Percentiles rank a stretch among this genome's conserved stretches.
These are phyloP conservation scores for Asobara japonica DNA, from an alignment of 1,140 invertebrate genomes.

Conservation along the genomic window DNA sequence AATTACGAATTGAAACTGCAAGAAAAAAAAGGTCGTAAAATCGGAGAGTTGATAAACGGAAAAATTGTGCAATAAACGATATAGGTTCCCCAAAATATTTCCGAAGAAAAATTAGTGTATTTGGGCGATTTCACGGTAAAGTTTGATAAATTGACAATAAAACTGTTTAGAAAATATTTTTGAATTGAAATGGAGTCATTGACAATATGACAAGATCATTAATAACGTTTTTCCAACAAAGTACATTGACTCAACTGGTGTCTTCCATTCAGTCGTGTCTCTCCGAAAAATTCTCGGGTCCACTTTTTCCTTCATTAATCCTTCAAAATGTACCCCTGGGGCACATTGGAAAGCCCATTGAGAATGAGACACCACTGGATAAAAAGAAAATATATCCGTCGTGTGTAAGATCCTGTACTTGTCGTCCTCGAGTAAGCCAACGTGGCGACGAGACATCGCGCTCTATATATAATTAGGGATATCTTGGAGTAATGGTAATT, in stretches of 20 bases:
- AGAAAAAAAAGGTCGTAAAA: too few species aligned
- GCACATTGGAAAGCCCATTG: background rate
- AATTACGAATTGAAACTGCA: too few species aligned
- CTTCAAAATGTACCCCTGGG: background rate
- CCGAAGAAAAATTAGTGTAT: too few species aligned
- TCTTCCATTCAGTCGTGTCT: background rate
- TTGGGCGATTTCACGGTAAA: background rate
- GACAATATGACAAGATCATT: background rate
- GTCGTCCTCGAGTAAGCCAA: background rate
- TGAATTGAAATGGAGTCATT: background rate
- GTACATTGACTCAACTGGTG: background rate
- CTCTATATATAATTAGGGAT: background rate
- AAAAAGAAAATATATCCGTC: slow-evolving; percentile 8
- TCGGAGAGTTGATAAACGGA: too few species aligned
- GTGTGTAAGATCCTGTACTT: background rate
- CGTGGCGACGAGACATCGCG: background rate
- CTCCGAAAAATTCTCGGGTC: background rate
- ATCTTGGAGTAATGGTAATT: background rate
- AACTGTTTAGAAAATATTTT: background rate
- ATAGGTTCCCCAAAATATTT: too few species aligned
- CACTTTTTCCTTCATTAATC: background rate
- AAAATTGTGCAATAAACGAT: too few species aligned
- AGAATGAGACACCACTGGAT: background rate
- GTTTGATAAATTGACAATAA: background rate
- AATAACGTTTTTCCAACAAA: background rate